Conservation (phyloP, 2,888 invertebrate species). For the Sinelater perroti region DNA sequence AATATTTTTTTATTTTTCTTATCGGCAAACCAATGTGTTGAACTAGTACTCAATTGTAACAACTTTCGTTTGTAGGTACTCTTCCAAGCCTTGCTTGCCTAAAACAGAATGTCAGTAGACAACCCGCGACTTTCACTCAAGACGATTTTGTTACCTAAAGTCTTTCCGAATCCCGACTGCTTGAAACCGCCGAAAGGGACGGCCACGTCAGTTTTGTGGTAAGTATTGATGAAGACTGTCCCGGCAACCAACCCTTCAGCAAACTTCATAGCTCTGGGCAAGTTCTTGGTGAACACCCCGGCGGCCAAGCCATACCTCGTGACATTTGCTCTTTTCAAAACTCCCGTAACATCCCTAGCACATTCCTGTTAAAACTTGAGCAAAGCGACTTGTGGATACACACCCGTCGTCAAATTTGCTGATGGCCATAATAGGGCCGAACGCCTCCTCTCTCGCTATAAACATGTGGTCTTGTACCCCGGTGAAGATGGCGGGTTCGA, state of each 20-base stretch:
- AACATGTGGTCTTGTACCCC: slow-evolving; percentile 91
- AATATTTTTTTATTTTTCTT: too few relatives aligned
- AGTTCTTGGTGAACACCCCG: slow-evolving; percentile 91
- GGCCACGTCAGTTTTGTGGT: slow-evolving; percentile 98
- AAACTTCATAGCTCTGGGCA: slow-evolving; percentile 81
- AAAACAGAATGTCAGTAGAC: slow-evolving; percentile 40
- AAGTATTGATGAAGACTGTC: slow-evolving; percentile 96
- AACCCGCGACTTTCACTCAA: too few relatives aligned
- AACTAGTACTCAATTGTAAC: slow-evolving; percentile 94
- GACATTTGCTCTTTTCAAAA: slow-evolving; percentile 86
- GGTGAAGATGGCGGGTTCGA: slow-evolving; percentile 93
- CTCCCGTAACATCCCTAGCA: slow-evolving; percentile 80
- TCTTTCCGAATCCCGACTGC: slow-evolving; percentile 97
- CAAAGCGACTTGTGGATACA: slow-evolving; percentile 55
- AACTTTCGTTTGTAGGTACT: slow-evolving; percentile 94
- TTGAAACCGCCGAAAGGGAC: slow-evolving; percentile 98
- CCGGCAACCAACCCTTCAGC: slow-evolving; percentile 92
- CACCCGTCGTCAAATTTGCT: slow-evolving; percentile 84
- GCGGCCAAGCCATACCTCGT: slow-evolving; percentile 95
- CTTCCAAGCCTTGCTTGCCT: slow-evolving; percentile 92
- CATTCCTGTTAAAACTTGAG: background rate
- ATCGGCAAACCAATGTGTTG: too few relatives aligned
- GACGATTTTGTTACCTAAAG: slow-evolving; percentile 75
- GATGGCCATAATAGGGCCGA: slow-evolving; percentile 97
- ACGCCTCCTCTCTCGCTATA: slow-evolving; percentile 93